Conservation (phyloP, 2,113 vertebrate species). For the Indicator maculatus region DNA sequence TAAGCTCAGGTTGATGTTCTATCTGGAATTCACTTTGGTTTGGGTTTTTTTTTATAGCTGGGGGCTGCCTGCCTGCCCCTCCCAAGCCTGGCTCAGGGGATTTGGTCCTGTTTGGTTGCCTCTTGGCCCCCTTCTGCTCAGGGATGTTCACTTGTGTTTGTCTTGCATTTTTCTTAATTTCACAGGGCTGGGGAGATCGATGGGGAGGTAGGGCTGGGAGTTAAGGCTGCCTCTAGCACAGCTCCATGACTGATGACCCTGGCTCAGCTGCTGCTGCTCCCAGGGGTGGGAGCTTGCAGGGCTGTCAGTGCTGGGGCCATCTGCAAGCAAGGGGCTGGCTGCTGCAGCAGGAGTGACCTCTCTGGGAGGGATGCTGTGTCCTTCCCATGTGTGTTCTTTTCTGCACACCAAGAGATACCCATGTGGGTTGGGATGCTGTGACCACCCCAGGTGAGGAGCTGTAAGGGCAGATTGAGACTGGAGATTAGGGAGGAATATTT, state of each 20-base stretch:
- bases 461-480: no score
- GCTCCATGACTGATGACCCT: constrained; percentile 47
- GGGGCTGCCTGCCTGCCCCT: neutral
- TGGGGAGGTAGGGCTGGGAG: constrained; percentile 59
- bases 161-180: constrained; percentile 61
- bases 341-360: accelerated
- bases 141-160: neutral
- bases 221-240: constrained; percentile 48
- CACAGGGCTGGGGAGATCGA: constrained; percentile 48
- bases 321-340: neutral
- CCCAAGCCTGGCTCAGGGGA: accelerated
- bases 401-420: accelerated
- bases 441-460: accelerated
- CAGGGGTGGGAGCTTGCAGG: neutral
- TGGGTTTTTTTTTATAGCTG: neutral
- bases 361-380: accelerated
- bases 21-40: neutral
- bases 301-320: neutral
- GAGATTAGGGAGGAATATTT: no score
- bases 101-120: neutral
- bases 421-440: accelerated
- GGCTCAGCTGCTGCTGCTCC: constrained; percentile 26
- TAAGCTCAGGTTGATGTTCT: neutral
- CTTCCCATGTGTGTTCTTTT: accelerated
- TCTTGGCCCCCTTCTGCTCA: neutral